A percentile compares a stretch with the other conserved stretches of the same genome.
Conservation (phyloP, 2,113 vertebrate genomes). For the Gasterosteus nipponicus region DNA sequence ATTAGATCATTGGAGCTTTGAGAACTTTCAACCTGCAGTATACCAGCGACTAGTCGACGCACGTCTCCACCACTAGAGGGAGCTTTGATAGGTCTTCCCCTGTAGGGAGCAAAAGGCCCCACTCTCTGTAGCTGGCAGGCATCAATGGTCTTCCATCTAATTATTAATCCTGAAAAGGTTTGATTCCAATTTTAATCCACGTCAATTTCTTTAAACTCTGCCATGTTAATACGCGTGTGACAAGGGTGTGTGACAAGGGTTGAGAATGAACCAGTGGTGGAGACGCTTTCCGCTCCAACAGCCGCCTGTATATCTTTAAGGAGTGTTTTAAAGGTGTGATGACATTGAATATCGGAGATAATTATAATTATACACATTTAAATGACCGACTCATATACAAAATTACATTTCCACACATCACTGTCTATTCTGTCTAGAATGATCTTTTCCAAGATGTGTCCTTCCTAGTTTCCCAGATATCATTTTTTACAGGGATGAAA, state of each 20-base stretch:
- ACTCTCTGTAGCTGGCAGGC: neutral
- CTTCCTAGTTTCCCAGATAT: too few species aligned
- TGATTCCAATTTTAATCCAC: neutral
- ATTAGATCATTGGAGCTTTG: neutral
- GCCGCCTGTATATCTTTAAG: neutral
- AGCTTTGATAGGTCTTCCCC: neutral
- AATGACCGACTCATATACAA: too few species aligned
- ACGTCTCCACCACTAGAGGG: slow-evolving; percentile 15
- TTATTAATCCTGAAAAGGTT: neutral
- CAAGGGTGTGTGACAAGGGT: neutral
- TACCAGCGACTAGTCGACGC: neutral
- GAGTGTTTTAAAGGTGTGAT: too few species aligned
- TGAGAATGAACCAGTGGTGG: neutral
- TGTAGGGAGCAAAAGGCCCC: neutral
- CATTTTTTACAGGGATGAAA: too few species aligned
- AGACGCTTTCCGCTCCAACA: neutral
- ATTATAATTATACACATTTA: too few species aligned
- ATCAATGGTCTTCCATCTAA: neutral
- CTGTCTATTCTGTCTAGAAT: too few species aligned
- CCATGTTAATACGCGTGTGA: too few species aligned
- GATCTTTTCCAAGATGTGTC: too few species aligned
- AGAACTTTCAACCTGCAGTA: neutral
- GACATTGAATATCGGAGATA: too few species aligned
- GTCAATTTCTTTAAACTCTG: too few species aligned
- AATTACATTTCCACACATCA: too few species aligned